Percentiles rank a stretch among this genome's conserved stretches.
Conservation (phyloP, 2,113 vertebrate species). For the Varanus salvator region DNA sequence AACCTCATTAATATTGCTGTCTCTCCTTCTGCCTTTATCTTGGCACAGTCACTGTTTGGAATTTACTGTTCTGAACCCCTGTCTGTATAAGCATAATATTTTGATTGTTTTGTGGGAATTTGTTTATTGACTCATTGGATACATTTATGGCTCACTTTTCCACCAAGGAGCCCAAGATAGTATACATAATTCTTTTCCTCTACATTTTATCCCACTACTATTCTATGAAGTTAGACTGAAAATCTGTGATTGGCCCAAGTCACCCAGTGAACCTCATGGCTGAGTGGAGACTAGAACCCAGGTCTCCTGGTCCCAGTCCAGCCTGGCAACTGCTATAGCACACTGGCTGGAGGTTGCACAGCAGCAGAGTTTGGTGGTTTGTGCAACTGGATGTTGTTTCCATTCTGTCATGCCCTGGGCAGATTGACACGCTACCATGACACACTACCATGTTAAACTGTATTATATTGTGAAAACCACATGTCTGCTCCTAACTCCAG, state of each 20-base stretch:
- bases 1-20: background rate
- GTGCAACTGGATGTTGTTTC: background rate
- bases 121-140: background rate
- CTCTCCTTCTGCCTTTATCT: background rate
- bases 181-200: no score
- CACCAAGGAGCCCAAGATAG: no score
- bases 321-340: no score
- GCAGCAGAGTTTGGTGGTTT: background rate
- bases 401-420: background rate
- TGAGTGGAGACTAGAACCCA: no score
- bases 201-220: no score
- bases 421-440: constrained; percentile 51
- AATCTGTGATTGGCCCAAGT: no score
- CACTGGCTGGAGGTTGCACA: background rate
- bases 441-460: constrained; percentile 38
- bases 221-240: no score
- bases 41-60: background rate
- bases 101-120: background rate
- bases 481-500: constrained; percentile 15
- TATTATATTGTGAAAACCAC: constrained; percentile 2
- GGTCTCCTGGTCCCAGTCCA: no score
- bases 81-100: background rate
- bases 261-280: no score
- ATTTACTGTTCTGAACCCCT: background rate
- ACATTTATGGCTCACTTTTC: no score